Evolutionary conservation across 2,888 invertebrate species (phyloP), one percentile per base, ranked within the genome.

Genomic region (Bembecia ichneumoniformis): DNA sequence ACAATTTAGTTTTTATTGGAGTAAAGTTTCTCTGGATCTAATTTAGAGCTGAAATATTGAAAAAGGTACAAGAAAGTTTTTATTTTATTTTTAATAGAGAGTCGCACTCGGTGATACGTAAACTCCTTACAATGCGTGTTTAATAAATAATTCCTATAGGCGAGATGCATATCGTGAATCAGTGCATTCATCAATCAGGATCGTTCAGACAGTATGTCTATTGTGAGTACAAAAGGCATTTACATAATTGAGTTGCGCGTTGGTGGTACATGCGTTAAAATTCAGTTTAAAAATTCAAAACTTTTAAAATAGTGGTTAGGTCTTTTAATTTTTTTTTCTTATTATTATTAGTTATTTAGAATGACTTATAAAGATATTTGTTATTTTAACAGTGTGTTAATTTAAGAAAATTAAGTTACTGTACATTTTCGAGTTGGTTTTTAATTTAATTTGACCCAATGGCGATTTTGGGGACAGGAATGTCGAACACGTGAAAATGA

Each of bases 131-230:
- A 64, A 63, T 66, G 57, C 51, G 51, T 50, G 62, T 61, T 65
- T 66, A 62, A 66, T 68, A 63, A 65, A 62, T 58, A 57, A 60
- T 60, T 56, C 50, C 16, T 17, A 17, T 50, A 43, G 44, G 59
- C 55, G 54, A 53, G 74, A 74, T 74, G 55, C 35, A 49, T 57
- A 71, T 72, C 71, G 59, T 28, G 45, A 54, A 67, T 66, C 66
- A 60, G 55, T 48, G 54, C 13, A 46, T 57, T 62, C 79, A 84
- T 84, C 82, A 82, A 83, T 83, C 84, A 82, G 80, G 80, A 78
- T 84, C 63, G 60, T 50, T 48, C 53, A 52, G 79, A 78, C 82
- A 69, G 72, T 66, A 71, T 71, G 66, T 71, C 76, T 73, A 78
- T 82, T 80, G 81, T 81, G 74, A 62, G 58, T 58, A 65, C 64